Conservation (phyloP, 2,113 vertebrate genomes). For the Clarias magur region DNA sequence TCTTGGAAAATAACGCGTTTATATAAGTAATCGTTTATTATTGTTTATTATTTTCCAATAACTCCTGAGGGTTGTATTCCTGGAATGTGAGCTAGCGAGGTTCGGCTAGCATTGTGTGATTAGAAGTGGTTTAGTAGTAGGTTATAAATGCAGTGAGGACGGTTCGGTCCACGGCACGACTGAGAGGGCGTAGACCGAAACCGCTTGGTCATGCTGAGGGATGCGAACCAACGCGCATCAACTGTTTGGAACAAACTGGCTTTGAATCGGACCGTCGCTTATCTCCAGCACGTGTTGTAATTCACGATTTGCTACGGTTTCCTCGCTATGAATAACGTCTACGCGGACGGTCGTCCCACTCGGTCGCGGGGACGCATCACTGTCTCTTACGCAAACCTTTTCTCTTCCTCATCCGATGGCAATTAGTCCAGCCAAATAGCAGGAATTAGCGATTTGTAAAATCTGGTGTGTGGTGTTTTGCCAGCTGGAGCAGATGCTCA, state of each 20-base stretch:
- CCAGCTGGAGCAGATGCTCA: conserved; percentile 79
- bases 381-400: conserved; percentile 55
- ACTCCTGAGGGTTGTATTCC: background rate
- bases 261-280: background rate
- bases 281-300: background rate
- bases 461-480: conserved; percentile 67
- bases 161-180: background rate
- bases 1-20: background rate
- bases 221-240: background rate
- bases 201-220: background rate
- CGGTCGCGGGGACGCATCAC: background rate
- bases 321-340: background rate
- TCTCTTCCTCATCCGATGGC: conserved; percentile 70
- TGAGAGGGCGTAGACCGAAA: background rate
- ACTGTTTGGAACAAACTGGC: background rate
- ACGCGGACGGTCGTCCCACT: no score
- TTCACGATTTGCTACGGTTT: background rate
- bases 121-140: background rate
- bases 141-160: background rate
- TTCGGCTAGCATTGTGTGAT: background rate
- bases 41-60: background rate
- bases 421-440: conserved; percentile 76
- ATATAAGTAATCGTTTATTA: background rate
- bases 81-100: background rate
- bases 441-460: conserved; percentile 74